A percentile compares a stretch with the other conserved stretches of the same genome.
Conservation (phyloP, 2,888 invertebrate genomes). For the Chironomus tentans region DNA sequence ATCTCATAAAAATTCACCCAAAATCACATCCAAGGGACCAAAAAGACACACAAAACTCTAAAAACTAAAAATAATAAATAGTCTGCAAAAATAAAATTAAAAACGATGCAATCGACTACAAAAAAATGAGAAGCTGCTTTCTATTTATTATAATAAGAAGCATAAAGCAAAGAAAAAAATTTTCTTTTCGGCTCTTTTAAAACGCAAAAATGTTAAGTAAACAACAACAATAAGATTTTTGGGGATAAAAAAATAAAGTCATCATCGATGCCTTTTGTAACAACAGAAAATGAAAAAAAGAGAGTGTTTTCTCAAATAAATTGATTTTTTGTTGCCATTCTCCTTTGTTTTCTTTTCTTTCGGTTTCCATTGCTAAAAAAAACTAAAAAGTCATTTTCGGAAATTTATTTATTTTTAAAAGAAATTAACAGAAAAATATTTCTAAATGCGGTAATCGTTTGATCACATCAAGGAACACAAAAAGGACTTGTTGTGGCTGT, state of each 20-base stretch:
- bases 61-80: too few species aligned
- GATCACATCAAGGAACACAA: not conserved
- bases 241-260: not conserved
- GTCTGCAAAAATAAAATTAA: too few species aligned
- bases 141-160: not conserved
- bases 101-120: not conserved
- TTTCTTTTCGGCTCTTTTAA: not conserved
- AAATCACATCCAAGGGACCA: too few species aligned
- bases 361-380: not conserved
- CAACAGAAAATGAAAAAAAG: not conserved
- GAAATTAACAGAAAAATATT: not conserved
- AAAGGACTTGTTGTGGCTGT: not conserved
- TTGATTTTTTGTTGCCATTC: not conserved
- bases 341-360: not conserved
- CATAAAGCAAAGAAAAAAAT: too few species aligned
- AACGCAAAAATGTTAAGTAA: not conserved
- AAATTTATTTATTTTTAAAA: not conserved
- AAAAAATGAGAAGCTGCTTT: not conserved
- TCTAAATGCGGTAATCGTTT: constrained; percentile 10
- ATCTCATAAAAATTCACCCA: too few species aligned
- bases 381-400: constrained; percentile 8
- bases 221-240: not conserved
- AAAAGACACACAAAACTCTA: too few species aligned
- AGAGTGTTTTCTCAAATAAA: not conserved
- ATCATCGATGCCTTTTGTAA: constrained; percentile 5